A percentile compares a stretch with the other conserved stretches of the same genome.
Conservation (phyloP, 53 echinoderm and acorn worm species). For the Arbacia lixula region DNA sequence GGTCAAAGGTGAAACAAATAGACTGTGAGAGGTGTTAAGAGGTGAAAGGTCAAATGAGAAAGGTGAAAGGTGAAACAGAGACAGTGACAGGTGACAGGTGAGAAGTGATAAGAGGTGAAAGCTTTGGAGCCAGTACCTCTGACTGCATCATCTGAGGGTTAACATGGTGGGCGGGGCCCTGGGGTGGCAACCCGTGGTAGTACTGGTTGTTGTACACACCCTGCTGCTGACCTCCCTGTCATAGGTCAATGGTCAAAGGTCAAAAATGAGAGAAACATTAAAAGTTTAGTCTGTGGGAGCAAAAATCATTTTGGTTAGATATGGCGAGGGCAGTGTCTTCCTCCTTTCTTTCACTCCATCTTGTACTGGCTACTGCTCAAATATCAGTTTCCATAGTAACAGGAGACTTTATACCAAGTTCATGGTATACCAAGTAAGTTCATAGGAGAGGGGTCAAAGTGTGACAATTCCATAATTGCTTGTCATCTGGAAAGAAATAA, state of each 20-base stretch:
- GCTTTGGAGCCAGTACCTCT: constrained; percentile 20
- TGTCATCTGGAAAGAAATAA: too few relatives aligned
- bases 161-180: constrained; percentile 1
- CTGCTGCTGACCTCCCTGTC: constrained; percentile 21
- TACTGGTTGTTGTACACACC: constrained; percentile 19
- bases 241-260: constrained; percentile 6
- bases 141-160: constrained; percentile 36
- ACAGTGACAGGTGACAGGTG: not conserved
- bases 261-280: constrained; percentile 20
- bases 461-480: too few relatives aligned
- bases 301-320: too few relatives aligned
- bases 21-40: not conserved
- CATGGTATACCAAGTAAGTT: too few relatives aligned
- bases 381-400: too few relatives aligned
- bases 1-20: not conserved
- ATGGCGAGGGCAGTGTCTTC: too few relatives aligned
- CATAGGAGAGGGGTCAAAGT: too few relatives aligned
- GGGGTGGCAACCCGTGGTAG: constrained; percentile 28
- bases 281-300: too few relatives aligned
- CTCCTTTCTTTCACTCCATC: too few relatives aligned
- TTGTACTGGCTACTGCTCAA: too few relatives aligned
- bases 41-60: not conserved
- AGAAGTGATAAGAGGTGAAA: not conserved
- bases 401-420: too few relatives aligned
- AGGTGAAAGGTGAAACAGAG: not conserved